Evolutionary conservation across 2,113 vertebrate genomes (phyloP).

Genomic region (Crypturellus undulatus): DNA sequence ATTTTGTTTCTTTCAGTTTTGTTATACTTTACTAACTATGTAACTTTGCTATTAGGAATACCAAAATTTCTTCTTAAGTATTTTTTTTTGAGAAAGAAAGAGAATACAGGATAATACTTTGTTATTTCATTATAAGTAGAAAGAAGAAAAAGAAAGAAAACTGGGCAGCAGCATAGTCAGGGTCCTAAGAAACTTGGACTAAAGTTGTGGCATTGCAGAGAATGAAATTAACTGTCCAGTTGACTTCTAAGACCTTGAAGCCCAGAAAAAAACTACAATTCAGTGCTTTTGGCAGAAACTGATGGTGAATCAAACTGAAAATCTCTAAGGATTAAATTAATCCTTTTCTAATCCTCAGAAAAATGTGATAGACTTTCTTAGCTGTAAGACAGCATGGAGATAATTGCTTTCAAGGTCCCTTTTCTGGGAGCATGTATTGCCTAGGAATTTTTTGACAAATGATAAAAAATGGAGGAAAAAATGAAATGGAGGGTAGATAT

Average conservation of each 20-base stretch:
- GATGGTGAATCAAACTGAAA: neutral
- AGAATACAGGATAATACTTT: neutral
- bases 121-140: neutral
- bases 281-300: neutral
- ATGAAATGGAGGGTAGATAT: neutral
- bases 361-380: neutral
- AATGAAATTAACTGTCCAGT: neutral
- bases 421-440: neutral
- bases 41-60: neutral
- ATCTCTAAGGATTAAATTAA: neutral
- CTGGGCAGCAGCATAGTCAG: neutral
- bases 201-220: neutral
- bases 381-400: neutral
- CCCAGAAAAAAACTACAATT: neutral
- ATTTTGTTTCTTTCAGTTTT: neutral
- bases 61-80: neutral
- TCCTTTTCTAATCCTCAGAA: neutral
- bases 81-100: neutral
- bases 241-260: neutral
- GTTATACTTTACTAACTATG: neutral
- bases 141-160: neutral
- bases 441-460: neutral
- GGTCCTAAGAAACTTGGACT: neutral
- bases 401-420: neutral
- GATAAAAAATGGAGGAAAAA: neutral